phyloP scores from a whole-genome alignment of 2,888 invertebrate genomes.

The Drosophila mimetica region DNA sequence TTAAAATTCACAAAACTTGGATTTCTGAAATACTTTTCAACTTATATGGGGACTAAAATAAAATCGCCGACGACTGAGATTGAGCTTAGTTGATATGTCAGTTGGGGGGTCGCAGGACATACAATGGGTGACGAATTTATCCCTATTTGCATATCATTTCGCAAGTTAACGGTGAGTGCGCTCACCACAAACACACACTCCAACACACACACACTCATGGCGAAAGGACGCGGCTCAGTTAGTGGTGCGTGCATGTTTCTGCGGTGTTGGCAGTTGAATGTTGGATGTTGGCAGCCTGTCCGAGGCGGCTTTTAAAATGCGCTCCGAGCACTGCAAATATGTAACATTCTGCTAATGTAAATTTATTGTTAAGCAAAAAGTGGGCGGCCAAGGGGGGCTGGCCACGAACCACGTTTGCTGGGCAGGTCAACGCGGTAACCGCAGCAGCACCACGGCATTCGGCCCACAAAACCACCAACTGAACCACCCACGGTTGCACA shows the following conservation, averaged over 20 bases:
- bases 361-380: conserved; percentile 80
- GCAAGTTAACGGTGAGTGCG: conserved; percentile 78
- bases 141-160: conserved; percentile 83
- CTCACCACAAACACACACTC: conserved; percentile 55
- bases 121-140: conserved; percentile 76
- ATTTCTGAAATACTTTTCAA: not conserved
- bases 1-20: too few relatives aligned
- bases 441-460: conserved; percentile 14
- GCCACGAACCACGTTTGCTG: conserved; percentile 31
- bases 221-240: conserved; percentile 6
- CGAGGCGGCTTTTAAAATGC: conserved; percentile 62
- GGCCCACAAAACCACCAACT: conserved; percentile 16
- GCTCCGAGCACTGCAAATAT: conserved; percentile 80
- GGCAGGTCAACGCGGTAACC: conserved; percentile 54
- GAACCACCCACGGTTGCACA: conserved; percentile 7
- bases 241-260: conserved; percentile 37
- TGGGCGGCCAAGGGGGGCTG: conserved; percentile 19
- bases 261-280: conserved; percentile 50
- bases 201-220: conserved; percentile 22
- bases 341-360: conserved; percentile 81
- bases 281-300: conserved; percentile 55
- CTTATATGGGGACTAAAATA: not conserved
- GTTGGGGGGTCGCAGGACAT: conserved; percentile 10
- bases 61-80: conserved; percentile 30
- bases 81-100: conserved; percentile 26